A percentile compares a stretch with the other conserved stretches of the same genome.
These are phyloP conservation scores for Heterotis niloticus DNA, from an alignment of 2,113 vertebrate species.

Conservation along the genomic window DNA sequence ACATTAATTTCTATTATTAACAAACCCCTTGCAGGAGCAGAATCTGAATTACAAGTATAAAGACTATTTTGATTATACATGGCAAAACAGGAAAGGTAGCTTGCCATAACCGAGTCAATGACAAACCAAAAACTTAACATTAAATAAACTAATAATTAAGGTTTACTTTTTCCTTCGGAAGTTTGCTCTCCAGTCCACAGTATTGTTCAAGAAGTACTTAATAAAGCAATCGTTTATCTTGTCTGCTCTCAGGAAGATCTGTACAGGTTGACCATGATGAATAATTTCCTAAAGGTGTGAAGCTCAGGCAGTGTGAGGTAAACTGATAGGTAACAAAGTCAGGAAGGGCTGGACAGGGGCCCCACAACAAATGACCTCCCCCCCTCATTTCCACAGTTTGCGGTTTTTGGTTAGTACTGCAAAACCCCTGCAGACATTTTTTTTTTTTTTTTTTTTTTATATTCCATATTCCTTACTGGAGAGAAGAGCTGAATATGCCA, in stretches of 20 bases:
- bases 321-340: not conserved
- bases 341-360: not conserved
- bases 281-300: not conserved
- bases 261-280: slow-evolving; percentile 47
- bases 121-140: slow-evolving; percentile 31
- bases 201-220: slow-evolving; percentile 20
- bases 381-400: too few relatives aligned
- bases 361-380: slow-evolving; percentile 36
- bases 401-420: slow-evolving; percentile 53
- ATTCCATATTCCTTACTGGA: not conserved
- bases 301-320: not conserved
- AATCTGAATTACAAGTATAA: slow-evolving; percentile 42
- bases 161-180: slow-evolving; percentile 34
- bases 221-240: slow-evolving; percentile 56
- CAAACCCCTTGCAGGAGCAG: slow-evolving; percentile 37
- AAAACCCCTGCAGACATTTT: slow-evolving; percentile 36
- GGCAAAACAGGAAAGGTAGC: slow-evolving; percentile 33
- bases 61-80: slow-evolving; percentile 38
- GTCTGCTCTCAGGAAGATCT: slow-evolving; percentile 52
- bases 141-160: slow-evolving; percentile 23
- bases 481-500: slow-evolving; percentile 26
- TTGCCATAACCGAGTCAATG: slow-evolving; percentile 37
- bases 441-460: slow-evolving; percentile 18
- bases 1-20: slow-evolving; percentile 25
- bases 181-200: slow-evolving; percentile 5